Base-by-base conservation (phyloP, 1,140 invertebrate genomes). In the Drosophila leontia region DNA sequence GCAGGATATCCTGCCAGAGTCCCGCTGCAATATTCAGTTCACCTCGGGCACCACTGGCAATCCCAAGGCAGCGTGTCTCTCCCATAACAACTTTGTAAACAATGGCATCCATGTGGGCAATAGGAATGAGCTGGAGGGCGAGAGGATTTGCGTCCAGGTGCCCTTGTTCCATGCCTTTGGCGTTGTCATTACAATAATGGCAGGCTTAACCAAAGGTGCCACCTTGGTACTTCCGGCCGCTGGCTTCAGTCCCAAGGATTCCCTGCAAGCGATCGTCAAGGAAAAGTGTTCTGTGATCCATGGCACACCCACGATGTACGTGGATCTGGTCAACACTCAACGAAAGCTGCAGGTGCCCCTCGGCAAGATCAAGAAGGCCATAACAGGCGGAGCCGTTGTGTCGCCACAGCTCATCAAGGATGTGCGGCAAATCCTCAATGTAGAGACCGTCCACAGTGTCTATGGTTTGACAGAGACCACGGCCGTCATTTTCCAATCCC, bases 261-360 rank as follows among this genome's bases (percentile, higher is more conserved):
- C 96, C 1, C 79, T 98, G 13, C 92, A 96, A 34, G 94, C 96
- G 0, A 94, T 97, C 17, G 91, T 94, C 19, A 92, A 95, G 23
- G 96, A 98, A 92, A 96, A 95, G 95, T 97, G 97, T 82, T 96
- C 95, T 3, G 91, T 96, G 7, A 92, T 97, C 15, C 97, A 97
- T 82, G 98, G 98, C 13, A 99, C 98, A 0, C 99, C 99, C 6
- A 99, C 98, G 0, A 99, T 99, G 98, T 98, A 97, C 92, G 96
- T 99, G 59, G 98, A 99, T 92, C 94, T 98, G 60, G 81, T 98
- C 7, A 93, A 93, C 0, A 92, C 94, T 50, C 93, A 94, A 42
- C 93, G 94, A 58, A 92, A 93, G 50, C 75, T 93, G 5, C 93
- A 94, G 2, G 85, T 94, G 7, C 92, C 94, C 3, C 91, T 94